Evolutionary conservation across 37 sponge, comb jelly and placozoan genomes (phyloP), one percentile per base, ranked within the genome.

Genomic region (Amphimedon queenslandica): DNA sequence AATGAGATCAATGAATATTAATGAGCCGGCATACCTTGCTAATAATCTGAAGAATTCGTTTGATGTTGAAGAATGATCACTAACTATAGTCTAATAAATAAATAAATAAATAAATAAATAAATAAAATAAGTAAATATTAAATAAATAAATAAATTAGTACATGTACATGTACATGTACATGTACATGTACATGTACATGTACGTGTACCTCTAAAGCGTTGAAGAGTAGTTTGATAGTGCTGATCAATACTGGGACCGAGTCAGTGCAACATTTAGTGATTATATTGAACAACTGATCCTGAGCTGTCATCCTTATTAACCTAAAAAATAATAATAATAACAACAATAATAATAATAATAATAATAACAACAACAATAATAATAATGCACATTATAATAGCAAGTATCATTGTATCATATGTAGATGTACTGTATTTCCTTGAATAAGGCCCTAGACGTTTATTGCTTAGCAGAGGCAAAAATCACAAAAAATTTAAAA

Each of bases 211-310:
- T 83, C 80, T 28, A 90, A 63, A 0, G 70, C 37, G 1, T 73
- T 67, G 61, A 93, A 85, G 42, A 93, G 84, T 18, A 83, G 67
- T 11, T 78, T 73, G 35, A 90, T 72, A 38, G 82, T 70, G 29
- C 55, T 47, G 13, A 47, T 8, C 27, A 79, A 42, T 16, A 90
- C 66, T 0, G 63, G 57, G 3, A 74, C 4, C 20, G 80, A 58
- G 63, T 71, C 79, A 10, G 35, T 51, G 53, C 73, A 84, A 65
- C 88, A 78, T 70, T 80, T 79, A 23, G 94, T 79, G 3, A 80
- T 80, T 51, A 90, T 83, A 75, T 77, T 68, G 67, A 83, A 90
- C n/a, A 93, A 61, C 78, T 93, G 92, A 37, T 93, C 94, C 6
- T 73, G 41, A 37, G 93, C 94, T 36, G 73, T 71, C 56, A 82